A percentile compares a stretch with the other conserved stretches of the same genome.
Evolutionary conservation across 2,888 invertebrate genomes (phyloP).

Genomic region (Xestia rhomboidea): DNA sequence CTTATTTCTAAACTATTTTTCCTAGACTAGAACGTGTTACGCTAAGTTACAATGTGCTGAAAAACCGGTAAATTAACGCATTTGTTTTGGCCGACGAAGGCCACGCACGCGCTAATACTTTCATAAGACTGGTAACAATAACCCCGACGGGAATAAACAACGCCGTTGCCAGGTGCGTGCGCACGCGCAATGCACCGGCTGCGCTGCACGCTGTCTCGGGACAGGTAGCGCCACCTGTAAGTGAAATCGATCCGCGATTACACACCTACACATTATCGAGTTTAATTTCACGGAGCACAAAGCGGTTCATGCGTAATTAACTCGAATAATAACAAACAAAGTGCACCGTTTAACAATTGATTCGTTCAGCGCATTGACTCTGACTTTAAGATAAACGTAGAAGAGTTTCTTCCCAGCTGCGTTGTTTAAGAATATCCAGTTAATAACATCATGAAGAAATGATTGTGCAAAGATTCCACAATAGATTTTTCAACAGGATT

Average conservation of each 20-base stretch:
- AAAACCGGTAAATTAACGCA: slow-evolving; percentile 35
- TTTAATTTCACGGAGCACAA: slow-evolving; percentile 27
- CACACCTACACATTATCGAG: slow-evolving; percentile 21
- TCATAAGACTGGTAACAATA: slow-evolving; percentile 46
- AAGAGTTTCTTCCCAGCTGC: slow-evolving; percentile 1
- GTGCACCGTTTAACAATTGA: slow-evolving; percentile 28
- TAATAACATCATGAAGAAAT: slow-evolving; percentile 30
- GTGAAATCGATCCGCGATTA: slow-evolving; percentile 35
- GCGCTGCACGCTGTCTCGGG: neutral
- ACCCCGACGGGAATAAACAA: slow-evolving; percentile 37
- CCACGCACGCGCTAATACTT: slow-evolving; percentile 51
- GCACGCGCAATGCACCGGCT: slow-evolving; percentile 55
- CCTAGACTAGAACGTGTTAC: neutral
- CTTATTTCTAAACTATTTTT: neutral
- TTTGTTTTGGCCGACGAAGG: slow-evolving; percentile 53
- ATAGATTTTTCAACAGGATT: slow-evolving; percentile 24
- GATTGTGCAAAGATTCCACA: slow-evolving; percentile 28
- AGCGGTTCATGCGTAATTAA: slow-evolving; percentile 37
- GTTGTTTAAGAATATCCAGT: slow-evolving; percentile 4
- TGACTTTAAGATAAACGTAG: slow-evolving; percentile 20
- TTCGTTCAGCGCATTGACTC: slow-evolving; percentile 23
- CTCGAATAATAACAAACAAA: slow-evolving; percentile 33
- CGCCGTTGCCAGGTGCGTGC: slow-evolving; percentile 50
- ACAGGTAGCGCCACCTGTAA: slow-evolving; percentile 59
- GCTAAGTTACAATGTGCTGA: slow-evolving; percentile 2